Conservation (phyloP, 2,888 invertebrate species). For the Nephrotoma flavescens region DNA sequence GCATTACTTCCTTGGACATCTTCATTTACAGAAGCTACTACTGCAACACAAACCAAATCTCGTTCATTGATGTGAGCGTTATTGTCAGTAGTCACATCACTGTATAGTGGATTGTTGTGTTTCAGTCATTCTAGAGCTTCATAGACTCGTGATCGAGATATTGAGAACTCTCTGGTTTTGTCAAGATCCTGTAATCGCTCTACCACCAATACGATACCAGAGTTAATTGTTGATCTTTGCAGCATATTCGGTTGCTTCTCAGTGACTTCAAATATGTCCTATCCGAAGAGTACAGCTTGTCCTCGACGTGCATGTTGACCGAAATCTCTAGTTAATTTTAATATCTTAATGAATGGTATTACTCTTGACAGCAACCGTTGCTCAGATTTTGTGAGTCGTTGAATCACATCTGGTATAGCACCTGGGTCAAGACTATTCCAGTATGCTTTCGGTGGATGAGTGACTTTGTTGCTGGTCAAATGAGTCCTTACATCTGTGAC, state of each 20-base stretch:
- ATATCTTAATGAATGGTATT: too few species aligned
- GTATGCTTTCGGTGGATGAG: too few species aligned
- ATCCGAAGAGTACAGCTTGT: constrained; percentile 14
- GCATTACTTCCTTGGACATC: too few species aligned
- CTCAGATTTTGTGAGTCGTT: too few species aligned
- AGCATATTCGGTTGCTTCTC: constrained; percentile 4
- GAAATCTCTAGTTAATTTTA: too few species aligned
- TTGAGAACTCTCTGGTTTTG: neutral
- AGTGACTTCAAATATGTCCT: constrained; percentile 11
- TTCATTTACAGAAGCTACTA: too few species aligned
- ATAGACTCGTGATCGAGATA: constrained; percentile 1
- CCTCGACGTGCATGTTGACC: constrained; percentile 12
- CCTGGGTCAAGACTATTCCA: too few species aligned
- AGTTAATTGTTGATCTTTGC: constrained; percentile 1
- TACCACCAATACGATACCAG: neutral
- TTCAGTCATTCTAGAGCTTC: constrained; percentile 8
- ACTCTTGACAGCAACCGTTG: too few species aligned
- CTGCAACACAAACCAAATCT: neutral
- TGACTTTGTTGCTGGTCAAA: too few species aligned
- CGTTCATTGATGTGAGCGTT: neutral
- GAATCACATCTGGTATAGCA: too few species aligned
- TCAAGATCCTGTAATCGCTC: constrained; percentile 4
- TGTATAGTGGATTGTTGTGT: constrained; percentile 10
- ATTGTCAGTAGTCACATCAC: constrained; percentile 6
- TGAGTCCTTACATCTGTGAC: neutral